phyloP scores from a whole-genome alignment of 37 sponge, comb jelly and placozoan species.

The Trichoplax adhaerens region DNA sequence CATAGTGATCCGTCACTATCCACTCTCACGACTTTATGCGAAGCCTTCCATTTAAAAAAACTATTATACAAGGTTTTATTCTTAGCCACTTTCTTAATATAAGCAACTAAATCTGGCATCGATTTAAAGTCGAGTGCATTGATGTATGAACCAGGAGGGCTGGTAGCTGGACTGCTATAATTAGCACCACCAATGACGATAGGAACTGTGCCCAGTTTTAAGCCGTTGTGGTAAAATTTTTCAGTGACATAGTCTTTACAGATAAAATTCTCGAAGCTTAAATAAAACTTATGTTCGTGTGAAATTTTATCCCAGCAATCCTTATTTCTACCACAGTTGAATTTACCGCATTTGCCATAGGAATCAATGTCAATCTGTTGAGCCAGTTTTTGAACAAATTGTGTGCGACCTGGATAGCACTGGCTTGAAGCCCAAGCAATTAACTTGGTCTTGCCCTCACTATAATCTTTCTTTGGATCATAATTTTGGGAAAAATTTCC shows the following conservation, averaged over 20 bases:
- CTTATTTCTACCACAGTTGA: too few relatives aligned
- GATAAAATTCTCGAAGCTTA: neutral
- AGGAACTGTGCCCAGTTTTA: neutral
- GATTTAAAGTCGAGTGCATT: neutral
- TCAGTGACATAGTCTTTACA: slow-evolving; percentile 4
- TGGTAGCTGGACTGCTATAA: neutral
- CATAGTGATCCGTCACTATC: neutral
- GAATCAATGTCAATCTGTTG: too few relatives aligned
- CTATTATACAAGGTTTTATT: neutral
- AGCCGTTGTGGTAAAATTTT: neutral
- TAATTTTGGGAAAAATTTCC: too few relatives aligned
- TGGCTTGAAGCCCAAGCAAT: too few relatives aligned
- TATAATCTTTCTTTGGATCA: too few relatives aligned
- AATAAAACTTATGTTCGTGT: neutral
- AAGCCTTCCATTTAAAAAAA: neutral
- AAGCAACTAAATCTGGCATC: neutral
- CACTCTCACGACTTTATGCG: neutral
- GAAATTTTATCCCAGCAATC: too few relatives aligned
- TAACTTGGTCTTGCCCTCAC: too few relatives aligned
- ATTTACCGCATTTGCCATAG: too few relatives aligned
- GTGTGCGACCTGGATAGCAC: too few relatives aligned
- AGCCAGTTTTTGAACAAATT: too few relatives aligned
- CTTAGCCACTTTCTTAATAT: neutral
- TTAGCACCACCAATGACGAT: slow-evolving; percentile 4
- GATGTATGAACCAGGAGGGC: slow-evolving; percentile 1